Evolutionary conservation across 2,888 invertebrate species (phyloP), one percentile per base, ranked within the genome.

Genomic region (Actias luna): DNA sequence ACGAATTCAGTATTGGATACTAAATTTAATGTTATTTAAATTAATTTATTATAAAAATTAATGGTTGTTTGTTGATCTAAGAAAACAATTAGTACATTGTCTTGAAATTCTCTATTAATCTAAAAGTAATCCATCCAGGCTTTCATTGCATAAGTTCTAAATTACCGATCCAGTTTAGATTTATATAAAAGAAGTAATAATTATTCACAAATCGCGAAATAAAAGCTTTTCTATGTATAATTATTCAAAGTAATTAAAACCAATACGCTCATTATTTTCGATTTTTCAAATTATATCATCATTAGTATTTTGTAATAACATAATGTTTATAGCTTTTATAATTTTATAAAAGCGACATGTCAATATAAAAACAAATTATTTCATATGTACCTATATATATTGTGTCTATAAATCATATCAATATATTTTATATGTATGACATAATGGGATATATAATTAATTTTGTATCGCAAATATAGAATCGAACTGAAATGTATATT

Each of bases 341-440:
- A 64, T 73, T 72, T 64, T 67, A 69, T 70, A 70, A 62, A 65
- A 62, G 72, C n/a, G 5, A 18, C 1, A 18, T 42, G n/a, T n/a
- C 16, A 7, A 42, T n/a, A 42, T 42, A 18, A 42, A 42, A 2
- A 7, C 7, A 2, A 5, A 36, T 36, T 42, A 7, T 42, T 18
- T 42, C 18, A n/a, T 42, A 18, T n/a, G 42, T 42, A 67, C 65
- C 64, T 74, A 73, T 73, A 63, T 77, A 74, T 74, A 69, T 67
- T 64, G 70, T 72, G 71, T 64, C 64, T 66, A 60, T 60, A 64
- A 72, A 66, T 66, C 77, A 77, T 76, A 76, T 76, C 73, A 76
- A 60, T 72, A 69, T 63, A 65, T 63, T n/a, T n/a, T 73, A 69
- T 75, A 64, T 72, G 67, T 72, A 65, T 69, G 29, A 61, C 18